Percentiles rank a stretch among this genome's conserved stretches.
These are phyloP conservation scores for Xenopus borealis DNA, from an alignment of 2,113 vertebrate species.

Conservation along the genomic window DNA sequence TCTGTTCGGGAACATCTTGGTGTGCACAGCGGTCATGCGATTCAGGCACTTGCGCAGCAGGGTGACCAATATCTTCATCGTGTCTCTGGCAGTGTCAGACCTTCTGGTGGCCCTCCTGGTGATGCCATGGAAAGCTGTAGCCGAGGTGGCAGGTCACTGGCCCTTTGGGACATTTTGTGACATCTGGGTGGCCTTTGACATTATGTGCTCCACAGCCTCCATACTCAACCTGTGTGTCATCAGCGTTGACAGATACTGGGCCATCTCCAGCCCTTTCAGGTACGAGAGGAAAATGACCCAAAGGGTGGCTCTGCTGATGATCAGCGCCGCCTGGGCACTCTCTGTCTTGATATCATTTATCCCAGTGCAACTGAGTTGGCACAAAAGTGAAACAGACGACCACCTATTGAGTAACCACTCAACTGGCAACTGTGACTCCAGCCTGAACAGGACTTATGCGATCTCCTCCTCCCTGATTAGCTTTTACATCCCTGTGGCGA, in stretches of 20 bases:
- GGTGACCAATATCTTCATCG: slow-evolving; percentile 90
- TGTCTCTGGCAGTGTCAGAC: slow-evolving; percentile 88
- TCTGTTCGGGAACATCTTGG: slow-evolving; percentile 85
- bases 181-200: slow-evolving; percentile 94
- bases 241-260: slow-evolving; percentile 94
- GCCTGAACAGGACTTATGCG: slow-evolving; percentile 87
- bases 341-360: slow-evolving; percentile 94
- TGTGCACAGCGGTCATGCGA: slow-evolving; percentile 83
- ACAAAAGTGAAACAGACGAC: slow-evolving; percentile 66
- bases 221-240: slow-evolving; percentile 94
- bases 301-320: slow-evolving; percentile 80
- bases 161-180: slow-evolving; percentile 92
- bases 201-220: slow-evolving; percentile 94
- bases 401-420: slow-evolving; percentile 46
- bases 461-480: slow-evolving; percentile 93
- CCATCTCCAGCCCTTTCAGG: slow-evolving; percentile 89
- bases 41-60: slow-evolving; percentile 84
- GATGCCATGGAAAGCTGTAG: slow-evolving; percentile 95
- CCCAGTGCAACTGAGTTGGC: slow-evolving; percentile 92
- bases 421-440: slow-evolving; percentile 84
- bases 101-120: slow-evolving; percentile 89
- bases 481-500: slow-evolving; percentile 92
- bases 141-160: slow-evolving; percentile 90
- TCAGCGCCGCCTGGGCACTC: slow-evolving; percentile 82
- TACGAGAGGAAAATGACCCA: slow-evolving; percentile 94